phyloP scores from a whole-genome alignment of 2,797 vertebrate genomes.

The Allobates femoralis region DNA sequence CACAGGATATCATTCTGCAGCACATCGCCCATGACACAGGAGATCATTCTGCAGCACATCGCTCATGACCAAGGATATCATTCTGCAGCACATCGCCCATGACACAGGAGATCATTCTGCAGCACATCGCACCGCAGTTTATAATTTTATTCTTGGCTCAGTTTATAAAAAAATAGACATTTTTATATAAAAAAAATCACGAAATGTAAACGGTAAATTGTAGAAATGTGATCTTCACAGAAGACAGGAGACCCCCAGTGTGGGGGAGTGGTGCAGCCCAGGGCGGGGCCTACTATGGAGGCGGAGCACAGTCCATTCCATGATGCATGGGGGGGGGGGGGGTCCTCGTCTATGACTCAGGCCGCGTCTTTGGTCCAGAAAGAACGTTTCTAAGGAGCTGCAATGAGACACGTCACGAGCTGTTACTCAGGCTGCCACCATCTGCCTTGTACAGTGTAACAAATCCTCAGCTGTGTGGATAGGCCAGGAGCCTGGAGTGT shows the following conservation, averaged over 20 bases:
- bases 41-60: neutral
- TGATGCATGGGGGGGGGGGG: neutral
- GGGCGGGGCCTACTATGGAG: neutral
- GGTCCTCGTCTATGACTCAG: too few species aligned
- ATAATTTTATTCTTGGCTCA: constrained; percentile 43
- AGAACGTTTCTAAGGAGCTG: neutral
- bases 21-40: too few species aligned
- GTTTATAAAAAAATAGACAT: neutral
- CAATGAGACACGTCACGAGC: neutral
- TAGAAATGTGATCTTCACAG: constrained; percentile 41
- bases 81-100: neutral
- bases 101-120: too few species aligned
- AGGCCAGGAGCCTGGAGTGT: too few species aligned
- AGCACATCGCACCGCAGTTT: neutral
- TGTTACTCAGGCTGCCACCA: neutral
- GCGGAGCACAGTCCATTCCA: neutral
- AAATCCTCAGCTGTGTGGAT: neutral
- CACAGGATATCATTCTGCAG: too few species aligned
- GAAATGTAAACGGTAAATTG: constrained; percentile 7
- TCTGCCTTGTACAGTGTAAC: neutral
- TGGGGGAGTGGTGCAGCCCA: neutral
- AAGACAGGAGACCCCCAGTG: constrained; percentile 26
- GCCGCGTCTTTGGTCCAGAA: neutral
- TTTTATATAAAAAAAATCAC: constrained; percentile 5
- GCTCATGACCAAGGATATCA: too few species aligned